phyloP scores from a whole-genome alignment of 1,140 invertebrate species.

The Drosophila serrata region DNA sequence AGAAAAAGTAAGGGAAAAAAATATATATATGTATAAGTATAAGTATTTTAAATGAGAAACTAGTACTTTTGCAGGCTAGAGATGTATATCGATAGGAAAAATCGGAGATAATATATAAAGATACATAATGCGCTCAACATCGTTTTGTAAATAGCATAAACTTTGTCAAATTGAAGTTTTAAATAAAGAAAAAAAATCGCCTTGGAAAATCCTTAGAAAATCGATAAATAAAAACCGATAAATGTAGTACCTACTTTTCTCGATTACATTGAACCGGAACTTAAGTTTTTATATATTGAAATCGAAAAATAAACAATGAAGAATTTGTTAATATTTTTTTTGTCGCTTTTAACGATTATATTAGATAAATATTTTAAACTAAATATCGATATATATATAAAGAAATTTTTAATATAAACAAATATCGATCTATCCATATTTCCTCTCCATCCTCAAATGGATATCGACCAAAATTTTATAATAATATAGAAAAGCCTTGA shows the following conservation, averaged over 20 bases:
- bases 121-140: background rate
- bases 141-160: background rate
- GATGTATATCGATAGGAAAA: background rate
- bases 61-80: background rate
- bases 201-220: background rate
- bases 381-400: background rate
- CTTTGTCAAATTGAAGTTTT: background rate
- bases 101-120: background rate
- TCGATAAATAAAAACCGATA: background rate
- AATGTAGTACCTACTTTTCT: background rate
- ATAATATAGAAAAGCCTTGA: background rate
- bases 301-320: no score
- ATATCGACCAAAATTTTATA: no score
- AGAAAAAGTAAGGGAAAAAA: background rate
- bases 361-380: background rate
- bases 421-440: no score
- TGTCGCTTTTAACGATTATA: background rate
- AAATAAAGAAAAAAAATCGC: background rate
- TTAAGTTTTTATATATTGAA: no score
- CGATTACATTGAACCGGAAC: no score
- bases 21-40: background rate
- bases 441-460: no score
- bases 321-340: no score
- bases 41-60: background rate
- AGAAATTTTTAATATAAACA: background rate